Conservation (phyloP, 2,797 vertebrate genomes). For the Peromyscus melanophrys region DNA sequence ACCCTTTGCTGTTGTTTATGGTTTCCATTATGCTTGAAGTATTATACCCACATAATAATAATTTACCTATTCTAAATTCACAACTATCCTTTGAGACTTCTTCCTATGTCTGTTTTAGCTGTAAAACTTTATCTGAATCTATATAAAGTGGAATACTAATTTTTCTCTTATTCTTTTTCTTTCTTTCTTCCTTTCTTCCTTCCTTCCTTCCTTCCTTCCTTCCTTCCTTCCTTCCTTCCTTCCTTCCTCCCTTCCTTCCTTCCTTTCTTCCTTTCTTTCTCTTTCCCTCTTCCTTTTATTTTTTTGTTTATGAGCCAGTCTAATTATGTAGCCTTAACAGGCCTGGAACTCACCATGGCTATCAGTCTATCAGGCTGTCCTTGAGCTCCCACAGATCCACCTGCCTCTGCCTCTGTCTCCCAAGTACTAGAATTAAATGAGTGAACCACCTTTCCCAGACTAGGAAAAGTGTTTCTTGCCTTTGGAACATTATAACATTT, state of each 20-base stretch:
- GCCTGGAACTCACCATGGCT: rapidly evolving
- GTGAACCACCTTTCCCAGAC: neutral
- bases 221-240: rapidly evolving
- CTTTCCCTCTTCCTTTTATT: neutral
- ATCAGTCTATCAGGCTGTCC: neutral
- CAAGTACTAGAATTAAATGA: neutral
- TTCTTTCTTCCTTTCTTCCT: neutral
- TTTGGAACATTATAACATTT: conserved; percentile 13
- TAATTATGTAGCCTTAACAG: neutral
- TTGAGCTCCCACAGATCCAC: no score
- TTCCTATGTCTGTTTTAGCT: conserved; percentile 1
- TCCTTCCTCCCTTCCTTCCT: no score
- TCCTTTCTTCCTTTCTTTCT: rapidly evolving
- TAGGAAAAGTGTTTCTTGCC: neutral
- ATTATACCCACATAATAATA: no score
- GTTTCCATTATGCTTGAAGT: neutral
- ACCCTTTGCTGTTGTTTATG: neutral
- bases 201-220: rapidly evolving
- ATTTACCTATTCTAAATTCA: neutral
- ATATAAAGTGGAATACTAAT: neutral
- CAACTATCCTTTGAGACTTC: neutral
- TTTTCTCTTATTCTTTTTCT: neutral
- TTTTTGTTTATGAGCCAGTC: neutral
- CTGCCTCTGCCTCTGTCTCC: neutral
- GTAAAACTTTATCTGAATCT: neutral